A percentile compares a stretch with the other conserved stretches of the same genome.
Evolutionary conservation across 35 echinoderm and acorn worm species (phyloP).

Genomic region (Ophiothrix spiculata): DNA sequence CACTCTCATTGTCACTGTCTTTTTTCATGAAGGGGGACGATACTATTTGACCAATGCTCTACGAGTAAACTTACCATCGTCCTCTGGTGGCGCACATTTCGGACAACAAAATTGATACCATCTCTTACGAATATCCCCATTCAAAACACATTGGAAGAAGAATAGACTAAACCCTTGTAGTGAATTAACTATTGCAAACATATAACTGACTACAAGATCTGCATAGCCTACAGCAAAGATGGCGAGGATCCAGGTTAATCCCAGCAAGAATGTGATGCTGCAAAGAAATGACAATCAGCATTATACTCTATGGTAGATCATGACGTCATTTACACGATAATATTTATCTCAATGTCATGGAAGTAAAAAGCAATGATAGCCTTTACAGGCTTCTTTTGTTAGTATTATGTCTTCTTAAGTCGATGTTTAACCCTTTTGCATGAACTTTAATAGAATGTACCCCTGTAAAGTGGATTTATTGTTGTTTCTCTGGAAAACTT

Average conservation of each 20-base stretch:
- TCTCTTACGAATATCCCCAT: conserved; percentile 36
- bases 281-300: neutral
- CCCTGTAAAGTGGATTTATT: no score
- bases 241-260: conserved; percentile 49
- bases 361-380: no score
- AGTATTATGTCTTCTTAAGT: no score
- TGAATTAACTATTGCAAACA: conserved; percentile 71
- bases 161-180: conserved; percentile 69
- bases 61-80: neutral
- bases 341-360: no score
- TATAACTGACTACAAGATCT: conserved; percentile 54
- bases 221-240: conserved; percentile 50
- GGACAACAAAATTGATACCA: conserved; percentile 19
- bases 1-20: neutral
- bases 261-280: conserved; percentile 43
- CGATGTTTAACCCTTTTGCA: no score
- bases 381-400: no score
- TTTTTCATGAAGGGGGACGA: neutral
- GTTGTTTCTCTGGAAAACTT: no score
- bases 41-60: neutral
- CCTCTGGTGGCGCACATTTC: conserved; percentile 1
- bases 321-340: no score
- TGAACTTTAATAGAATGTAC: no score
- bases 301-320: neutral
- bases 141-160: conserved; percentile 66